Evolutionary conservation across 2,113 vertebrate genomes (phyloP).

Genomic region (Calyptommatus sinebrachiatus): DNA sequence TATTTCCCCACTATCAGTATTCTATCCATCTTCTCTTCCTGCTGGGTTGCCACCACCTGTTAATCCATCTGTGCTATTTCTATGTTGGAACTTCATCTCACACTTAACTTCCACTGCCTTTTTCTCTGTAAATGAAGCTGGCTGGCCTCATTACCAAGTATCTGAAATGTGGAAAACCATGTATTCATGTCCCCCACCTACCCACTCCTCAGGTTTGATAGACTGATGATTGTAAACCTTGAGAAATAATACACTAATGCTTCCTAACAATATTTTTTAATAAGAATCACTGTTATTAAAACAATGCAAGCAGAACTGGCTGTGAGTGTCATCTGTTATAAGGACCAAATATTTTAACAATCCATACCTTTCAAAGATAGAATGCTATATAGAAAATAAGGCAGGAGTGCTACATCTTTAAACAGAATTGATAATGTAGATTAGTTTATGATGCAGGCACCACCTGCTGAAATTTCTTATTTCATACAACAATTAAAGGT

Average conservation of each 20-base stretch:
- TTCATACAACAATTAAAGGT: too few relatives aligned
- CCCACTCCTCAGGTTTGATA: slow-evolving; percentile 26
- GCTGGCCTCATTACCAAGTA: slow-evolving; percentile 38
- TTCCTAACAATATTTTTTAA: background rate
- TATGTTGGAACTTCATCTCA: slow-evolving; percentile 39
- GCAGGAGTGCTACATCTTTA: too few relatives aligned
- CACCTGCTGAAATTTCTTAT: too few relatives aligned
- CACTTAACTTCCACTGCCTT: slow-evolving; percentile 42
- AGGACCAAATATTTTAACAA: slow-evolving; percentile 33
- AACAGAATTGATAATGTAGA: too few relatives aligned
- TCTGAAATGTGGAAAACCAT: slow-evolving; percentile 9
- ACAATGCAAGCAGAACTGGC: slow-evolving; percentile 25
- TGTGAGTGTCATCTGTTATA: slow-evolving; percentile 42
- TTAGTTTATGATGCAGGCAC: too few relatives aligned
- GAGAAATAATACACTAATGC: slow-evolving; percentile 17
- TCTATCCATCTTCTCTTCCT: slow-evolving; percentile 61
- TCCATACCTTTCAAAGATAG: slow-evolving; percentile 1
- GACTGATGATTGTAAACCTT: slow-evolving; percentile 34
- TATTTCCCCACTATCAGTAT: slow-evolving; percentile 62
- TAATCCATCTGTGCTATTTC: slow-evolving; percentile 66
- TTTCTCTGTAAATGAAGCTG: slow-evolving; percentile 52
- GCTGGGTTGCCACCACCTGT: slow-evolving; percentile 63
- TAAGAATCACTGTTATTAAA: slow-evolving; percentile 3
- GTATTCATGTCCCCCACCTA: slow-evolving; percentile 12
- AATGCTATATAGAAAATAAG: too few relatives aligned